Evolutionary conservation across 2,797 vertebrate genomes (phyloP).

Genomic region (Rhinella marina): DNA sequence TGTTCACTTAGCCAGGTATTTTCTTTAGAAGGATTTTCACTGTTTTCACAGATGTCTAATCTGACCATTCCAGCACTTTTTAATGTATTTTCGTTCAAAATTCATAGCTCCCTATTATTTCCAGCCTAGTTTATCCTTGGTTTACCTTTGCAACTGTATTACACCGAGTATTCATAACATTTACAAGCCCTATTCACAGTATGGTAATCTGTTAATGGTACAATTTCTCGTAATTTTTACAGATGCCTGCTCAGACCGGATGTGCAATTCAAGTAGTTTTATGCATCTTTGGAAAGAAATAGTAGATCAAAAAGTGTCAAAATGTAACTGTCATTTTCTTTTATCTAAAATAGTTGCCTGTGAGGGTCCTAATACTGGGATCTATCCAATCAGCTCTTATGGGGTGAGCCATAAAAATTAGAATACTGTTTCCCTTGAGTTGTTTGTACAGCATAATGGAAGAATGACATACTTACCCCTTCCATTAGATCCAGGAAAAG

Average conservation of each 20-base stretch:
- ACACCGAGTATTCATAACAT: background rate
- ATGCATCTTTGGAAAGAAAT: background rate
- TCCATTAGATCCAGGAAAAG: too few species aligned
- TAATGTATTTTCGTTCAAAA: background rate
- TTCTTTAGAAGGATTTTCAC: background rate
- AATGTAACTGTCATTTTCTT: background rate
- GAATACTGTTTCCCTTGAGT: too few species aligned
- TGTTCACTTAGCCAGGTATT: background rate
- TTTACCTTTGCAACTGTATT: background rate
- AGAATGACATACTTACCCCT: too few species aligned
- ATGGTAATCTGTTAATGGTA: background rate
- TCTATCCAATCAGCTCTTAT: background rate
- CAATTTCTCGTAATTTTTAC: background rate
- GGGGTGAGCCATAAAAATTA: too few species aligned
- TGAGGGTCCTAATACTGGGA: background rate
- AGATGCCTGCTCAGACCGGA: background rate
- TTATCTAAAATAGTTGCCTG: background rate
- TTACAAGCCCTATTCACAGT: background rate
- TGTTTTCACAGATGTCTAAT: conserved; percentile 15
- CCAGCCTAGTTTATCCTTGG: background rate
- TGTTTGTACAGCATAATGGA: too few species aligned
- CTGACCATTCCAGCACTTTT: background rate
- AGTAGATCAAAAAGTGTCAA: background rate
- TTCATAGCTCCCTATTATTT: conserved; percentile 1
- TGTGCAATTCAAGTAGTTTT: background rate